These are phyloP conservation scores for Acanthosoma haemorrhoidale DNA, from an alignment of 2,888 invertebrate species.

Conservation along the genomic window DNA sequence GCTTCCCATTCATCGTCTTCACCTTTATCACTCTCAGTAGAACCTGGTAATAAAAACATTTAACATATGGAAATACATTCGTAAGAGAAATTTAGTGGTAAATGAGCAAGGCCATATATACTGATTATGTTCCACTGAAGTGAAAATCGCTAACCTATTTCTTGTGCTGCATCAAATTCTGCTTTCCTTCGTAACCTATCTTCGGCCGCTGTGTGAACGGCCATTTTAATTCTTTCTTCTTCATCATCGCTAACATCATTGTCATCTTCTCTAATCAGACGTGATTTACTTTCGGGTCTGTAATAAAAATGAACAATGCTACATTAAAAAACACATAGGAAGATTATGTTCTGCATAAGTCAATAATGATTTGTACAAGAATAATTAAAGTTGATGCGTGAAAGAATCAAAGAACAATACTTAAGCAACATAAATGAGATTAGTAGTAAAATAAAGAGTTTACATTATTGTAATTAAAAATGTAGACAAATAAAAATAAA, in stretches of 20 bases:
- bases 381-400: too few species aligned
- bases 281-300: constrained; percentile 34
- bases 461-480: too few species aligned
- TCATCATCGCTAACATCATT: constrained; percentile 79
- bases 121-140: too few species aligned
- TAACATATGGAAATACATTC: not conserved
- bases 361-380: too few species aligned
- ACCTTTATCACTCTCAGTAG: constrained; percentile 42
- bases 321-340: too few species aligned
- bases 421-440: too few species aligned
- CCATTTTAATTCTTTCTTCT: constrained; percentile 80
- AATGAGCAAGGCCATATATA: too few species aligned
- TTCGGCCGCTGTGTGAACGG: constrained; percentile 69
- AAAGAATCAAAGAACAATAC: not conserved
- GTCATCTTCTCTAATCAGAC: constrained; percentile 59
- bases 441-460: too few species aligned
- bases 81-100: too few species aligned
- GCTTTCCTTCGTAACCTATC: constrained; percentile 71
- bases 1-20: constrained; percentile 91
- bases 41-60: constrained; percentile 33
- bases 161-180: constrained; percentile 69
- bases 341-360: too few species aligned
- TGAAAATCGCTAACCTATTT: constrained; percentile 49
- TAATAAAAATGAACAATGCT: too few species aligned
- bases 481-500: too few species aligned